A percentile compares a stretch with the other conserved stretches of the same genome.
phyloP scores from a whole-genome alignment of 2,888 invertebrate species.

The Hecatera dysodea region DNA sequence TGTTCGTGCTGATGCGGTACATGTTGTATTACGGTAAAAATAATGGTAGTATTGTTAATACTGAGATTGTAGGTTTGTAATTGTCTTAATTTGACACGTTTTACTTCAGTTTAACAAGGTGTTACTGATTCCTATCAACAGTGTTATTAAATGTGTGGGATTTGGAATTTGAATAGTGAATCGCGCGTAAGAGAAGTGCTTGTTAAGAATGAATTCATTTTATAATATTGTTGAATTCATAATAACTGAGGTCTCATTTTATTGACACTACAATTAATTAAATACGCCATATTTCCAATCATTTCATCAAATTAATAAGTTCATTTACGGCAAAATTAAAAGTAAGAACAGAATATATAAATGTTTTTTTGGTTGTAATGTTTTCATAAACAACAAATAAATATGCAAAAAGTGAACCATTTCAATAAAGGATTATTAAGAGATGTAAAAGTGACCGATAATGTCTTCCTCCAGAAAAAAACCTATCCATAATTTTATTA shows the following conservation, averaged over 20 bases:
- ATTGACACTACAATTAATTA: neutral
- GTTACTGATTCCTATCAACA: neutral
- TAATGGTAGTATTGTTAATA: slow-evolving; percentile 29
- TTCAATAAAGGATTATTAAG: too few relatives aligned
- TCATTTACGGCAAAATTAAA: neutral
- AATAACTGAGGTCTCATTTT: neutral
- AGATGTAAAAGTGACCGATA: too few relatives aligned
- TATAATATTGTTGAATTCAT: too few relatives aligned
- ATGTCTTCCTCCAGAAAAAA: too few relatives aligned
- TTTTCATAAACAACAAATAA: too few relatives aligned
- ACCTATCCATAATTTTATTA: too few relatives aligned
- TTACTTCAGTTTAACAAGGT: slow-evolving; percentile 40
- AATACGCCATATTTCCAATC: neutral
- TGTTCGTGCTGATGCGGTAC: slow-evolving; percentile 33
- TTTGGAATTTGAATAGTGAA: slow-evolving; percentile 1
- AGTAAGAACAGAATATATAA: too few relatives aligned
- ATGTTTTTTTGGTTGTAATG: too few relatives aligned
- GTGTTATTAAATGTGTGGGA: slow-evolving; percentile 7
- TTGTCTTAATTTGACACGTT: slow-evolving; percentile 13
- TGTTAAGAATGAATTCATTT: neutral
- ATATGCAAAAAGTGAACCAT: too few relatives aligned
- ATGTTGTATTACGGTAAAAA: slow-evolving; percentile 30
- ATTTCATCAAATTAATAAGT: neutral
- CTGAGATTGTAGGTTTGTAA: neutral
- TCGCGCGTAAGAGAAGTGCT: neutral